Evolutionary conservation across 2,888 invertebrate genomes (phyloP), one percentile per base, ranked within the genome.

Genomic region (Pharmacophagus antenor): DNA sequence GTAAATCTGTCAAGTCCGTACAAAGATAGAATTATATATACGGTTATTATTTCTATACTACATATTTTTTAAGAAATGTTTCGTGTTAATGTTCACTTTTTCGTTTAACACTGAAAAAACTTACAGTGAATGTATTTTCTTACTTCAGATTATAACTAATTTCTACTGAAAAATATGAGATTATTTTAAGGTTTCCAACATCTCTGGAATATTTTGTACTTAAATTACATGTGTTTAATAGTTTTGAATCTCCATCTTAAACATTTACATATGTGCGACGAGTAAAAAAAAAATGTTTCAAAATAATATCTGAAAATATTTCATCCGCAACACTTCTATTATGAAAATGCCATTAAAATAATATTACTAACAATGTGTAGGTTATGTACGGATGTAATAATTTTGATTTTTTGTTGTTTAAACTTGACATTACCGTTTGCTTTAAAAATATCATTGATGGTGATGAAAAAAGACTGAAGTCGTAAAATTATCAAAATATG

Each of bases 381-480:
- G 31, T 31, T 31, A 31, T 31, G 15, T 31, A 31, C n/a, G 15
- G 15, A 31, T 31, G 3, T 31, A 12, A 10, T 31, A 10, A 12
- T 31, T 10, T 31, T 31, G 10, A 10, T 2, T 31, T 31, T 31
- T 31, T 31, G 2, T 8, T 31, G 31, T 31, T 31, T 12, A 12
- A 31, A 31, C 31, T 12, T 31, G 31, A 31, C 31, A 31, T 31
- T 31, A 25, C 12, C 3, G 2, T 12, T 31, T 10, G 12, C 10
- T 31, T 12, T 10, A 15, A 10, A 31, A 31, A 12, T 31, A n/a
- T 3, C 31, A 31, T 31, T 15, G 8, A 31, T 31, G 12, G 31
- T 31, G 31, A 42, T 42, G 42, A 2, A 42, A 10, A 4, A 56
- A 58, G 58, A 58, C 58, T 58, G 58, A 58, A 52, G 51, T 52